Evolutionary conservation across 1,140 invertebrate genomes (phyloP).

Genomic region (Apocrypta bakeri): DNA sequence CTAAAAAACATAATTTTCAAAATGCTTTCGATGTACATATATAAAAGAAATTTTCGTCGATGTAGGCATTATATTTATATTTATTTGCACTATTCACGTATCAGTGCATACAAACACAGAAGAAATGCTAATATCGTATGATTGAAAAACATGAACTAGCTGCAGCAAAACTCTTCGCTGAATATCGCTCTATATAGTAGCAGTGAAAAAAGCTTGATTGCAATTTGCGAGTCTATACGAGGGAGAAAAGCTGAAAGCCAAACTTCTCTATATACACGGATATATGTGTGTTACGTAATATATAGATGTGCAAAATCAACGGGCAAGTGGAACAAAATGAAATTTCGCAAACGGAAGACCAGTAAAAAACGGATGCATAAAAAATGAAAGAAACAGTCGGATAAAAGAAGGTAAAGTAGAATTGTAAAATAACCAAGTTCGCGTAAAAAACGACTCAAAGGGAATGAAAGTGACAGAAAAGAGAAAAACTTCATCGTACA

Average conservation of each 20-base stretch:
- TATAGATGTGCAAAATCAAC: not conserved
- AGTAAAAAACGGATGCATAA: not conserved
- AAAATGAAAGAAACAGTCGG: not conserved
- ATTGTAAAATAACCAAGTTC: too few species aligned
- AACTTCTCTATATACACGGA: not conserved
- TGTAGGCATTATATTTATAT: too few species aligned
- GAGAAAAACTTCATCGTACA: not conserved
- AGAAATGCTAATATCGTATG: not conserved
- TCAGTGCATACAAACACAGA: not conserved
- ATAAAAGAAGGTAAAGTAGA: not conserved
- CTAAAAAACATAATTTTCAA: slow-evolving; percentile 10
- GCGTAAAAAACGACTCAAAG: slow-evolving; percentile 1
- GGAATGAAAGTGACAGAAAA: slow-evolving; percentile 9
- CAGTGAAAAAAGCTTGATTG: slow-evolving; percentile 7
- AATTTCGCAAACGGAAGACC: not conserved
- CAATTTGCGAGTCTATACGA: not conserved
- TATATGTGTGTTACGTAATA: not conserved
- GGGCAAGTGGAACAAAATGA: not conserved
- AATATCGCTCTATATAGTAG: not conserved
- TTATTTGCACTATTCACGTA: not conserved
- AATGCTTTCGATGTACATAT: not conserved
- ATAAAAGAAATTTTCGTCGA: not conserved
- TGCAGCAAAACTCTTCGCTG: not conserved
- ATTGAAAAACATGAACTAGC: not conserved
- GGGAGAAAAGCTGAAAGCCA: not conserved